Evolutionary conservation across 2,113 vertebrate genomes (phyloP), one percentile per base, ranked within the genome.

Genomic region (Rhynchomys soricoides): DNA sequence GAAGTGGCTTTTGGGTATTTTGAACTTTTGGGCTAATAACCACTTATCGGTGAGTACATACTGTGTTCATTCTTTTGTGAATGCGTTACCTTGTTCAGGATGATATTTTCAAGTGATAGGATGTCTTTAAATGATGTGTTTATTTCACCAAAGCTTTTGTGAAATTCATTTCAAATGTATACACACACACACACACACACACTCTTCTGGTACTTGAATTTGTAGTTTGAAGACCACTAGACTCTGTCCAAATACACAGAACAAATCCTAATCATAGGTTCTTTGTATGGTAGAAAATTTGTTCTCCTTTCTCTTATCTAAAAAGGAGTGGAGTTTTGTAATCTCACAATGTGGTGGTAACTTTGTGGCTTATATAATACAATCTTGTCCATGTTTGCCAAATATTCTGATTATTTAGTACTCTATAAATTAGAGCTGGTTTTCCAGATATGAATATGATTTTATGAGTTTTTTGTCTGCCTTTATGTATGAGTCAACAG

Each of bases 151-250:
- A 45, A 75, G 29, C 48, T 75, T 26, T 93, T 86, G 43, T 26
- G 31, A 73, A 74, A 40, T n/a, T n/a, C n/a, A n/a, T n/a, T n/a
- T n/a, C n/a, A n/a, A n/a, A n/a, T n/a, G n/a, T n/a, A n/a, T n/a
- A n/a, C n/a, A n/a, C n/a, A n/a, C n/a, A n/a, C n/a, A n/a, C n/a
- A n/a, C n/a, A n/a, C n/a, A n/a, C n/a, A n/a, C n/a, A 45, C 16
- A 22, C 43, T 59, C 7, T 12, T 6, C 21, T 57, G 52, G 3
- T 0, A 4, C 5, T 26, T 59, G 96, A 97, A 97, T 93, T 29
- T 96, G 97, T 98, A 95, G 94, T 98, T 97, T 97, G 3, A 0
- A 21, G 40, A 2, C 52, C 5, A 1, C 45, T 29, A 3, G 5
- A 26, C 48, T 45, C 9, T 62, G 2, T 55, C 68, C 16, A 15